Base-by-base conservation (phyloP, 2,113 vertebrate species). In the Apeltes quadracus region DNA sequence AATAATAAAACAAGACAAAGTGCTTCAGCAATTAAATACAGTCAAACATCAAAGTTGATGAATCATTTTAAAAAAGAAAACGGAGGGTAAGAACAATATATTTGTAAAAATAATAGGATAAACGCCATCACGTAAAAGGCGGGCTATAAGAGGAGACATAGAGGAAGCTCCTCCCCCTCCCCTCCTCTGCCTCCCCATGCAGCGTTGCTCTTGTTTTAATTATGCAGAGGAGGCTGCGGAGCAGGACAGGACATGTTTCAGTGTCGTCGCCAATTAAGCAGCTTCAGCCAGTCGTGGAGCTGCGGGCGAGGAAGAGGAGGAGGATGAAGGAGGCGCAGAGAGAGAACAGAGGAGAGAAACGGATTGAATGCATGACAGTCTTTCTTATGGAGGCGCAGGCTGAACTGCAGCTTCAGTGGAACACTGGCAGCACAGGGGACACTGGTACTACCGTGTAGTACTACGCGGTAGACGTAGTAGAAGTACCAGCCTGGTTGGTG, bases 221-320 rank as follows among this genome's bases (percentile, higher is more conserved):
- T 88, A 90, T 78, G 83, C 82, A 76, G 76, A 75, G 74, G 81
- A 84, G 85, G 79, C 81, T 86, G 80, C 77, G 78, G 84, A 86
- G 86, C 86, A 87, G 81, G 88, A 87, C 80, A 87, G 57, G 79
- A 85, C 89, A 85, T 77, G 87, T 88, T 91, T 88, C 83, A 76
- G 87, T 85, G 87, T 86, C 78, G 75, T 84, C 75, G 77, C 87
- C 87, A 88, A 90, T 92, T 87, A 90, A 87, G 82, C 61, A 20
- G 70, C 84, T 54, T 88, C 88, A 86, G 81, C 88, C 68, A 68
- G 80, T 78, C 50, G 44, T 75, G 75, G 76, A 63, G 82, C 61
- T 56, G 63, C 46, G 63, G 77, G 67, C 61, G 71, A 78, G 51
- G 61, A 67, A 43, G 74, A 68, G 50, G 68, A 74, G 38, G 53